Conservation (phyloP, 2,888 invertebrate genomes). For the Camponotus fellah region DNA sequence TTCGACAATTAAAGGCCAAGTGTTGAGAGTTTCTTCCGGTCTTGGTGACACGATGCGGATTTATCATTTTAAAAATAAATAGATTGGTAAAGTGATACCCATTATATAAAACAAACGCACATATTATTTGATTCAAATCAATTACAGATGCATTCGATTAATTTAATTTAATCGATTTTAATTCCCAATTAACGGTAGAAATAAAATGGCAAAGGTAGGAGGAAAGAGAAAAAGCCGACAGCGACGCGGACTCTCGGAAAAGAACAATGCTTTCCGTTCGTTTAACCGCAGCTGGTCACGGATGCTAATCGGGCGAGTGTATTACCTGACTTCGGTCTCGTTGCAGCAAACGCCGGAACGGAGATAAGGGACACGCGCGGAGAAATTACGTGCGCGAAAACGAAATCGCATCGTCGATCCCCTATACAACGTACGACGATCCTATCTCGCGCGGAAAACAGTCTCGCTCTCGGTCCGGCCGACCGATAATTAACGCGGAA, state of each 20-base stretch:
- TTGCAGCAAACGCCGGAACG: slow-evolving; percentile 17
- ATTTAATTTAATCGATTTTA: too few relatives aligned
- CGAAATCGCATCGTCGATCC: slow-evolving; percentile 1
- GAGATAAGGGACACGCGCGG: slow-evolving; percentile 12
- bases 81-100: background rate
- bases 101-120: slow-evolving; percentile 1
- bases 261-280: slow-evolving; percentile 2
- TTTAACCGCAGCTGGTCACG: background rate
- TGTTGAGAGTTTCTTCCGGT: background rate
- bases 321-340: slow-evolving; percentile 13
- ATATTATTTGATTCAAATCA: background rate
- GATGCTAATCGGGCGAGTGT: slow-evolving; percentile 15
- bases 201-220: background rate
- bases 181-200: background rate
- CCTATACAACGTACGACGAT: background rate
- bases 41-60: background rate
- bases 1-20: background rate
- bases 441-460: slow-evolving; percentile 14
- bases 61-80: background rate
- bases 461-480: background rate
- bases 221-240: background rate
- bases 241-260: background rate
- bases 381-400: slow-evolving; percentile 13
- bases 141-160: background rate
- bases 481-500: slow-evolving; percentile 15